These are phyloP conservation scores for Aquatica leii DNA, from an alignment of 2,888 invertebrate species.

Conservation along the genomic window DNA sequence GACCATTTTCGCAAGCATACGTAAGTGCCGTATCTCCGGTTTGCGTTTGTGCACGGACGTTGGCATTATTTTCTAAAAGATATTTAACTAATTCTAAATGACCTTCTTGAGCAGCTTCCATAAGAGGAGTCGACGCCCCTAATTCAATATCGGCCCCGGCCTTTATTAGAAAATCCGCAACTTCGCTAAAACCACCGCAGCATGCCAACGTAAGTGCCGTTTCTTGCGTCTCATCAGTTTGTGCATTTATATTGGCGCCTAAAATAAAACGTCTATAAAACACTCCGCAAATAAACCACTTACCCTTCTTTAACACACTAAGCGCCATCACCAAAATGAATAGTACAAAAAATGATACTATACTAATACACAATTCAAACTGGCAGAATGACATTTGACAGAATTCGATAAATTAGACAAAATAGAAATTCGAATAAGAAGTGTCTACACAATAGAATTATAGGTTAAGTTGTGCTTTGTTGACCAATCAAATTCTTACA, in stretches of 20 bases:
- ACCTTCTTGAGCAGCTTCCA: slow-evolving; percentile 99
- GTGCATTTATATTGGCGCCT: slow-evolving; percentile 95
- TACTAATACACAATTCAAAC: not conserved
- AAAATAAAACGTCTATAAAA: slow-evolving; percentile 15
- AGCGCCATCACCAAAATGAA: not conserved
- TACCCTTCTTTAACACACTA: not conserved
- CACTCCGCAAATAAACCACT: not conserved
- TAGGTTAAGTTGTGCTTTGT: too few relatives aligned
- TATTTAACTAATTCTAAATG: slow-evolving; percentile 93
- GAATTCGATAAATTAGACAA: not conserved
- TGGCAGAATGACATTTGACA: slow-evolving; percentile 4
- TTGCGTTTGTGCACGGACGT: slow-evolving; percentile 93
- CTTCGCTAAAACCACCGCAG: slow-evolving; percentile 94
- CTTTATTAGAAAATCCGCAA: slow-evolving; percentile 93
- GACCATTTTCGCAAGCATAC: slow-evolving; percentile 98
- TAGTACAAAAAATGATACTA: not conserved
- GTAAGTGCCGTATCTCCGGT: slow-evolving; percentile 91
- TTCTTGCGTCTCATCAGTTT: slow-evolving; percentile 98
- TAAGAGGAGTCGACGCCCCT: slow-evolving; percentile 95
- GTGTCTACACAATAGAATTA: too few relatives aligned
- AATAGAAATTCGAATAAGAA: too few relatives aligned
- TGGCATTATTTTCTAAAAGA: slow-evolving; percentile 83
- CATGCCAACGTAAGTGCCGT: slow-evolving; percentile 94
- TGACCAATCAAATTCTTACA: too few relatives aligned
- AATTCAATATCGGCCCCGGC: slow-evolving; percentile 94